phyloP scores from a whole-genome alignment of 2,113 vertebrate genomes.

The Neopipo cinnamomea region DNA sequence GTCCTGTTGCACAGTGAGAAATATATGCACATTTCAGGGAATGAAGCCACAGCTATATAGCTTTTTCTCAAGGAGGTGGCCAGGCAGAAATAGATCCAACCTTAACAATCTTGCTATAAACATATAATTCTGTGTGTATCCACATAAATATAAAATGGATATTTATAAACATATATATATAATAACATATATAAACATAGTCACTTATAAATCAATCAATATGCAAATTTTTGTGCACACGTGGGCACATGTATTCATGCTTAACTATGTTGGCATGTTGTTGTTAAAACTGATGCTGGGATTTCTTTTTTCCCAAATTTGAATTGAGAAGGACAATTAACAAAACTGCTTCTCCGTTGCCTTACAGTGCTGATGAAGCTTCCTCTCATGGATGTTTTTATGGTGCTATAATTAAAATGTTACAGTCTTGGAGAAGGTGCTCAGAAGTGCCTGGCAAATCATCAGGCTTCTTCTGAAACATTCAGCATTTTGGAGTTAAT shows the following conservation, averaged over 20 bases:
- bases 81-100: neutral
- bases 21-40: neutral
- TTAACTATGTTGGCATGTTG: neutral
- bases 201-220: neutral
- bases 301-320: neutral
- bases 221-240: neutral
- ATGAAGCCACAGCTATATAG: neutral
- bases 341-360: neutral
- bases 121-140: neutral
- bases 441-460: slow-evolving; percentile 35
- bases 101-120: neutral
- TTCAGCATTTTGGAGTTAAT: slow-evolving; percentile 3
- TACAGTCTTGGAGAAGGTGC: slow-evolving; percentile 3
- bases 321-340: neutral
- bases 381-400: slow-evolving; percentile 2
- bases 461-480: neutral
- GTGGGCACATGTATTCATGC: accelerated
- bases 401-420: slow-evolving; percentile 46
- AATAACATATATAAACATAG: too few relatives aligned
- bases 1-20: accelerated
- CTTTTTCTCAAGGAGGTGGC: neutral
- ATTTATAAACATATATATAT: neutral
- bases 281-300: neutral
- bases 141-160: neutral
- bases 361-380: slow-evolving; percentile 1